A percentile compares a stretch with the other conserved stretches of the same genome.
Conservation (phyloP, 2,797 vertebrate species). For the Chlorospingus semifuscus region DNA sequence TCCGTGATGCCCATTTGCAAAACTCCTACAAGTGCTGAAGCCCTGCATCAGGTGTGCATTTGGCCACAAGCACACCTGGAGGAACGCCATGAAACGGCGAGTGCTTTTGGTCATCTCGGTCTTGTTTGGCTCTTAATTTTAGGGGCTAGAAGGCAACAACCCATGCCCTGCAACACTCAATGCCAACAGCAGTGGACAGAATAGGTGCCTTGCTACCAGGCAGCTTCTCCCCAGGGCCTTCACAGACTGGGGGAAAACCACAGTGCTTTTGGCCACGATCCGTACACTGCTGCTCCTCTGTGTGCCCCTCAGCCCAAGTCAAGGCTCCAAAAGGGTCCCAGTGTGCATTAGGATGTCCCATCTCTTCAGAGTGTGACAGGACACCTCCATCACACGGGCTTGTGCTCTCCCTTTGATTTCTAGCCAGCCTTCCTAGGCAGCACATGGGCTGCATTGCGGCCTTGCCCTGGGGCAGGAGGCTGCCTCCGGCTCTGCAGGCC, state of each 20-base stretch:
- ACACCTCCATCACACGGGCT: fast-evolving
- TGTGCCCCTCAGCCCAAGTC: fast-evolving
- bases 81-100: fast-evolving
- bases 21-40: not conserved
- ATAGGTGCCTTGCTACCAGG: not conserved
- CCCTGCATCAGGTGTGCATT: fast-evolving
- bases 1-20: not conserved
- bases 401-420: not conserved
- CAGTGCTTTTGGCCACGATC: fast-evolving
- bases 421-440: not conserved
- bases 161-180: not conserved
- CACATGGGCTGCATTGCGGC: fast-evolving
- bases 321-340: not conserved
- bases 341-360: not conserved
- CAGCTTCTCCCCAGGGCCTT: too few species aligned
- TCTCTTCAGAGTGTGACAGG: not conserved
- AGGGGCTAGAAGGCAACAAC: not conserved
- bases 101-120: fast-evolving
- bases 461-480: fast-evolving
- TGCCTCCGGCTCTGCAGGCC: fast-evolving
- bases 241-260: not conserved
- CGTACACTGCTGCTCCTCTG: not conserved
- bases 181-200: not conserved
- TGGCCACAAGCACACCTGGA: too few species aligned
- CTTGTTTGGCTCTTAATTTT: not conserved